Evolutionary conservation across 2,888 invertebrate genomes (phyloP).

Genomic region (Eurytoma californica): DNA sequence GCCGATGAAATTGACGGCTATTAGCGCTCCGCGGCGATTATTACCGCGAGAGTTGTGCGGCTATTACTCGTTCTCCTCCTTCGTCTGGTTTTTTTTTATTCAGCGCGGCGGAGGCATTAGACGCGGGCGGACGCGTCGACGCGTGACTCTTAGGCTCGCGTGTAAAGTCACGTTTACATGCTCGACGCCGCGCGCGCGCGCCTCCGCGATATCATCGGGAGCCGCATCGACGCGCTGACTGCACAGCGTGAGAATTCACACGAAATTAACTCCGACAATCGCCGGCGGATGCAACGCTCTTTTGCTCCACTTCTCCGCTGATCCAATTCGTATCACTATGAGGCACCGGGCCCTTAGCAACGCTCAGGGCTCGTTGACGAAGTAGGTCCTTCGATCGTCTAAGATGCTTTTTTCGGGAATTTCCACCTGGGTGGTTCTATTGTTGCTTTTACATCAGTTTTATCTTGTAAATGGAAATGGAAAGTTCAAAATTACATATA

Average conservation of each 20-base stretch:
- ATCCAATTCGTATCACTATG: too few species aligned
- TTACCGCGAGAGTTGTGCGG: background rate
- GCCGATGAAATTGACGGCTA: background rate
- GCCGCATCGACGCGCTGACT: background rate
- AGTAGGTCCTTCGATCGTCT: too few species aligned
- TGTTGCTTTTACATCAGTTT: too few species aligned
- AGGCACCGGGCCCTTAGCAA: too few species aligned
- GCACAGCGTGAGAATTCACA: constrained; percentile 33
- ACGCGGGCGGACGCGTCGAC: constrained; percentile 46
- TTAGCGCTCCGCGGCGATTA: background rate
- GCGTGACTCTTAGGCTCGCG: constrained; percentile 60
- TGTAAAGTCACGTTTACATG: constrained; percentile 69
- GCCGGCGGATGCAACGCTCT: background rate
- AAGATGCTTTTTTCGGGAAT: too few species aligned
- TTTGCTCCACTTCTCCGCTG: background rate
- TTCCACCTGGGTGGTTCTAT: too few species aligned
- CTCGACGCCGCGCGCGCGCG: constrained; percentile 60
- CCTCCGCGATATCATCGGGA: constrained; percentile 59
- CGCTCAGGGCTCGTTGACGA: too few species aligned
- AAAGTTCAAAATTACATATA: too few species aligned
- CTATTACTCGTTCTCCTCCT: background rate
- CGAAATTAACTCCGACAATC: constrained; percentile 3
- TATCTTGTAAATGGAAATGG: too few species aligned
- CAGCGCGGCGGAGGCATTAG: background rate
- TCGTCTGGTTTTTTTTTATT: background rate